Conservation (phyloP, 2,797 vertebrate species). For the Poecilia wingei region DNA sequence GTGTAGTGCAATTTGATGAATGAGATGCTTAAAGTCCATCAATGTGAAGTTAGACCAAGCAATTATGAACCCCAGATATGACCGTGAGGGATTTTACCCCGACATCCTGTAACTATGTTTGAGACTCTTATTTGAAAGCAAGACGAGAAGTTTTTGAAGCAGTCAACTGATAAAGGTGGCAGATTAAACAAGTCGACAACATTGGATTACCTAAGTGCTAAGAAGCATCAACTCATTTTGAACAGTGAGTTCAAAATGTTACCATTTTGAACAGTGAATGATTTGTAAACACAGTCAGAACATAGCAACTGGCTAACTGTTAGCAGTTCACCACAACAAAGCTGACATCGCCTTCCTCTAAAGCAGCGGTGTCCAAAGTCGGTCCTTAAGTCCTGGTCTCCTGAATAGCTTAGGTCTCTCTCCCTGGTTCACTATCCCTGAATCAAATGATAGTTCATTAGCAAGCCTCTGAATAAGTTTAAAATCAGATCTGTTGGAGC, state of each 20-base stretch:
- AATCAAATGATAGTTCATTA: neutral
- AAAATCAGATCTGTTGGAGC: neutral
- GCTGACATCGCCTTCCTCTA: neutral
- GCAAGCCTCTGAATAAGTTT: neutral
- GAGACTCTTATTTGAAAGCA: constrained; percentile 1
- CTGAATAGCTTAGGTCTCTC: neutral
- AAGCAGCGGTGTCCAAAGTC: neutral
- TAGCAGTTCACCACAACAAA: neutral
- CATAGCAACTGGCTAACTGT: neutral
- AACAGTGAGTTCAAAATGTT: neutral
- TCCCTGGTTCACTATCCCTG: neutral
- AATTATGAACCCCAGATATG: neutral
- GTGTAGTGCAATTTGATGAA: neutral
- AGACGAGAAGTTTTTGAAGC: neutral
- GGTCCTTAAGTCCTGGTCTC: neutral
- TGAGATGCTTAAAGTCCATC: neutral
- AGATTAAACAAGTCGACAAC: neutral
- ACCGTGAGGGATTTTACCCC: neutral
- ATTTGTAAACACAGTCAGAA: neutral
- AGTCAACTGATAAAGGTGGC: neutral
- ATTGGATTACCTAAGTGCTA: neutral
- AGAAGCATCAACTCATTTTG: neutral
- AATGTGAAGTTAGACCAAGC: neutral
- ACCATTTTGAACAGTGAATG: too few species aligned
- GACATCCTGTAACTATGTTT: neutral